Evolutionary conservation across 2,113 vertebrate species (phyloP).

Genomic region (Setophaga coronata): DNA sequence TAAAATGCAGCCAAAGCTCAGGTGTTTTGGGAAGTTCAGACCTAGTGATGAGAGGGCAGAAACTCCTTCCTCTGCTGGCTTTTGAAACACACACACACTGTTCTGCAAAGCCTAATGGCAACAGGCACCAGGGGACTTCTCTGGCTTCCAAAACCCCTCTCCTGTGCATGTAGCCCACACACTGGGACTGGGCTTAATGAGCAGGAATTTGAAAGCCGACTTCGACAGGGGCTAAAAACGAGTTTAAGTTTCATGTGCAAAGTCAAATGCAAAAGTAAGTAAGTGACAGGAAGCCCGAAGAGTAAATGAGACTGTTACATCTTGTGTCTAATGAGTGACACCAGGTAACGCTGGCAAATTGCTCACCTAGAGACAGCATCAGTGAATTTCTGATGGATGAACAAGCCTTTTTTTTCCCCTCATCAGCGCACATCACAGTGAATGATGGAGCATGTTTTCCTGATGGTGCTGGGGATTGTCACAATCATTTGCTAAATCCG

Average conservation of each 20-base stretch:
- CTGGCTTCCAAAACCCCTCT: not conserved
- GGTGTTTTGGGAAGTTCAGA: not conserved
- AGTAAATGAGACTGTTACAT: slow-evolving; percentile 39
- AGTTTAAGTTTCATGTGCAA: not conserved
- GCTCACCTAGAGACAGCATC: slow-evolving; percentile 48
- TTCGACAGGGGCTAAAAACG: not conserved
- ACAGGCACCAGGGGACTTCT: not conserved
- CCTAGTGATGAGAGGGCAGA: not conserved
- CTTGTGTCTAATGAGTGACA: slow-evolving; percentile 44
- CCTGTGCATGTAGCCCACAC: not conserved
- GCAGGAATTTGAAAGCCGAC: not conserved
- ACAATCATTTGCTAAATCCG: not conserved
- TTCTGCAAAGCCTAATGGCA: not conserved
- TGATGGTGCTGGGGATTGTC: slow-evolving; percentile 6
- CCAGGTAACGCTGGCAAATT: slow-evolving; percentile 51
- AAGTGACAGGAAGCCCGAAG: slow-evolving; percentile 1
- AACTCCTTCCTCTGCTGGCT: not conserved
- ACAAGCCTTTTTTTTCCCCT: slow-evolving; percentile 43
- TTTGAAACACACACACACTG: not conserved
- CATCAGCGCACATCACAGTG: slow-evolving; percentile 56
- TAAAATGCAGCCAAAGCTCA: not conserved
- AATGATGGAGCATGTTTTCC: slow-evolving; percentile 50
- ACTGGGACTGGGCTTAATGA: not conserved
- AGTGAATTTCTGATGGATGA: slow-evolving; percentile 39
- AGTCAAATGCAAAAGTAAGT: not conserved